A percentile compares a stretch with the other conserved stretches of the same genome.
phyloP scores from a whole-genome alignment of 1,140 invertebrate genomes.

The Yoshiicerus persimilis region DNA sequence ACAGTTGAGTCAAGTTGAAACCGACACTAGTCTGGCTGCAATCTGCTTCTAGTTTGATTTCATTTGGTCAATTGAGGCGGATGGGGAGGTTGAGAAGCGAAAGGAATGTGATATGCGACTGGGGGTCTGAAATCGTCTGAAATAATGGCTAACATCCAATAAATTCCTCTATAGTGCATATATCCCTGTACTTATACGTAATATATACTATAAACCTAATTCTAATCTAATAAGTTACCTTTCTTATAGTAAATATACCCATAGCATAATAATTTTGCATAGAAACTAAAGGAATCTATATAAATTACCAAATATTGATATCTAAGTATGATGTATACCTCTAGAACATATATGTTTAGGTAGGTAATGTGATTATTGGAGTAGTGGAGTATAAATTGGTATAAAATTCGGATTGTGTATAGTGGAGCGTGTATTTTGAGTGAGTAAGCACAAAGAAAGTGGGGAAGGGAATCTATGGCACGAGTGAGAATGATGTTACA shows the following conservation, averaged over 20 bases:
- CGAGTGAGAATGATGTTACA: neutral
- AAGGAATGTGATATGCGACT: neutral
- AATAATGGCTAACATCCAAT: constrained; percentile 7
- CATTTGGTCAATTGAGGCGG: neutral
- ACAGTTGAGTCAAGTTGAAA: neutral
- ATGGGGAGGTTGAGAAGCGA: neutral
- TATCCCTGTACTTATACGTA: neutral
- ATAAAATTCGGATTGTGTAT: too few relatives aligned
- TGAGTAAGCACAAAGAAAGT: too few relatives aligned
- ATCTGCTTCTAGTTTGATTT: neutral
- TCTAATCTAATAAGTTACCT: too few relatives aligned
- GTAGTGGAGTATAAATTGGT: too few relatives aligned
- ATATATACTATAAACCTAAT: too few relatives aligned
- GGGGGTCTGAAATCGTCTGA: neutral
- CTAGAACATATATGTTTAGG: too few relatives aligned
- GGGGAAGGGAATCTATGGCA: neutral
- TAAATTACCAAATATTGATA: too few relatives aligned
- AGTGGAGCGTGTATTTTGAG: too few relatives aligned
- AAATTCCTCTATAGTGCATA: neutral
- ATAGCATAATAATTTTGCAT: neutral
- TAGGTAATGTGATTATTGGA: too few relatives aligned
- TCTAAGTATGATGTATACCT: too few relatives aligned
- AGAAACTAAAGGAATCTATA: neutral
- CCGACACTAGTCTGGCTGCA: neutral
- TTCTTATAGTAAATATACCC: too few relatives aligned